Evolutionary conservation across 2,888 invertebrate genomes (phyloP).

Genomic region (Helobdella robusta): DNA sequence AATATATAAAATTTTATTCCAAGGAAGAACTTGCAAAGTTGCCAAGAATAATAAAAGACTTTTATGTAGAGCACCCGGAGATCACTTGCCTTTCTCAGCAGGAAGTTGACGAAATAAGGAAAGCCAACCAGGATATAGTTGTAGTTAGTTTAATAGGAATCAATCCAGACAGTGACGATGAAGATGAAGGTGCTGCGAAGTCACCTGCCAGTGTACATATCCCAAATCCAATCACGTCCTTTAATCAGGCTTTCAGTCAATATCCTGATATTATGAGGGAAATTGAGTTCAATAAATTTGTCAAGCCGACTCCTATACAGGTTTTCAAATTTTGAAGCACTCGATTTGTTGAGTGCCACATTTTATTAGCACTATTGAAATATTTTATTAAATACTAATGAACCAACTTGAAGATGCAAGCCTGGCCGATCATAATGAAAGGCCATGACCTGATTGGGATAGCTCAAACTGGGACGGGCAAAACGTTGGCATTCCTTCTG

Average conservation of each 20-base stretch:
- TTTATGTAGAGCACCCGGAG: slow-evolving; percentile 68
- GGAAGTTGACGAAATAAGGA: slow-evolving; percentile 35
- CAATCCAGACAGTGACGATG: slow-evolving; percentile 30
- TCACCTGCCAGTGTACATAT: slow-evolving; percentile 44
- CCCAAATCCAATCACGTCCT: slow-evolving; percentile 69
- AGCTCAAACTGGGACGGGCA: slow-evolving; percentile 65
- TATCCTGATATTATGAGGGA: slow-evolving; percentile 75
- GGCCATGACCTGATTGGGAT: slow-evolving; percentile 92
- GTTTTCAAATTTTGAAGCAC: too few relatives aligned
- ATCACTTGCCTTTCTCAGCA: slow-evolving; percentile 57
- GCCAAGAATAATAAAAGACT: slow-evolving; percentile 66
- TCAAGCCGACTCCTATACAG: slow-evolving; percentile 72
- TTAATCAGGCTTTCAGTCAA: slow-evolving; percentile 69
- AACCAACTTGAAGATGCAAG: slow-evolving; percentile 74
- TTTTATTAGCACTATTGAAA: too few relatives aligned
- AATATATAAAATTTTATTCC: background rate
- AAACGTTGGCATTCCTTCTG: slow-evolving; percentile 82
- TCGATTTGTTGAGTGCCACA: too few relatives aligned
- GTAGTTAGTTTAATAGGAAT: slow-evolving; percentile 52
- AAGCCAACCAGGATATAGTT: slow-evolving; percentile 55
- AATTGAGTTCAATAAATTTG: slow-evolving; percentile 70
- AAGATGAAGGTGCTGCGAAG: background rate
- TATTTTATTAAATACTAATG: too few relatives aligned
- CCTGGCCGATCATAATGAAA: slow-evolving; percentile 82
- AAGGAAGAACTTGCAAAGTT: slow-evolving; percentile 45